A percentile compares a stretch with the other conserved stretches of the same genome.
These are phyloP conservation scores for Anarrhichthys ocellatus DNA, from an alignment of 2,113 vertebrate genomes.

Conservation along the genomic window DNA sequence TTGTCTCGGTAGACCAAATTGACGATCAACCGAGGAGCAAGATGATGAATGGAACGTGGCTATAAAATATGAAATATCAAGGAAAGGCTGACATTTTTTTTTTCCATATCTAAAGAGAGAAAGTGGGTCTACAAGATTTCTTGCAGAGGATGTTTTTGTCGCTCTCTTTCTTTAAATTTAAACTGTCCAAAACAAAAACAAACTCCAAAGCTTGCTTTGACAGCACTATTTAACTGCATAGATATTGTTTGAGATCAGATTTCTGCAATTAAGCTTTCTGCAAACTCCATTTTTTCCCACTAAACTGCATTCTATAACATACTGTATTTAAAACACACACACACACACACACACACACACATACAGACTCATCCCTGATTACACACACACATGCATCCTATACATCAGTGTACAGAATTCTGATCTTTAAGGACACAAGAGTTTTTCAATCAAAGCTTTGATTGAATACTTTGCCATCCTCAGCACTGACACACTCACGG, in stretches of 20 bases:
- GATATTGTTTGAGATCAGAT: conserved; percentile 38
- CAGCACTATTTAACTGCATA: conserved; percentile 24
- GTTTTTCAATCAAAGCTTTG: conserved; percentile 79
- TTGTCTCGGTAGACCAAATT: conserved; percentile 44
- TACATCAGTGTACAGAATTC: conserved; percentile 55
- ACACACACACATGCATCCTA: conserved; percentile 41
- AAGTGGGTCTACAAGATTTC: conserved; percentile 13
- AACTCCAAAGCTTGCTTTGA: conserved; percentile 26
- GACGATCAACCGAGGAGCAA: conserved; percentile 47
- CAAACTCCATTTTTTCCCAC: neutral
- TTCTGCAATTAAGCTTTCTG: conserved; percentile 26
- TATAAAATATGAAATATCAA: conserved; percentile 58
- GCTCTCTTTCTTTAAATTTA: conserved; percentile 24
- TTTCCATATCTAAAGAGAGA: conserved; percentile 21
- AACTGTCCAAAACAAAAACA: conserved; percentile 8
- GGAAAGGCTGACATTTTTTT: conserved; percentile 24
- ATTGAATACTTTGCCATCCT: conserved; percentile 81
- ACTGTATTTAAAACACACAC: conserved; percentile 36
- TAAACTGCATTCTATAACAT: neutral
- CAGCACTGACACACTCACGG: conserved; percentile 73
- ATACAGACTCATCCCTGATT: neutral
- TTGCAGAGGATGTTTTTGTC: conserved; percentile 9
- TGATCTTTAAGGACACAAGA: conserved; percentile 74
- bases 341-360: conserved; percentile 28
- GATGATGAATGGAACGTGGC: conserved; percentile 47